Percentiles rank a stretch among this genome's conserved stretches.
Evolutionary conservation across 2,113 vertebrate genomes (phyloP).

Genomic region (Pogona vitticeps): DNA sequence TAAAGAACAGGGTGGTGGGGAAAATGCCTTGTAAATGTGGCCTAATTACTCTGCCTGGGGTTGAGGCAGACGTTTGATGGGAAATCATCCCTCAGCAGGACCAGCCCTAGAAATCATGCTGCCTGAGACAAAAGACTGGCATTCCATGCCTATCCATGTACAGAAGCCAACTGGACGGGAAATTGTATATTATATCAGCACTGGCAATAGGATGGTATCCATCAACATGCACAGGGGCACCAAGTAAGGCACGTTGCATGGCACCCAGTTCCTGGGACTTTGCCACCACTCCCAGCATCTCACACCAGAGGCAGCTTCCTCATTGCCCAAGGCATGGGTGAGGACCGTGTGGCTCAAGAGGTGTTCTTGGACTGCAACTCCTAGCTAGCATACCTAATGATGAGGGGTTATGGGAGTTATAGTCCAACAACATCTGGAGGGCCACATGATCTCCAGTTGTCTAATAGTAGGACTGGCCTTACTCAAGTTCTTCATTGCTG

Average conservation of each 20-base stretch:
- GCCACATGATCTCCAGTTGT: no score
- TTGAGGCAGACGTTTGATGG: not conserved
- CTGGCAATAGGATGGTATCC: not conserved
- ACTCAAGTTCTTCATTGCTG: no score
- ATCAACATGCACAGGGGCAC: not conserved
- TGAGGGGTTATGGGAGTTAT: no score
- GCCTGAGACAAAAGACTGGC: not conserved
- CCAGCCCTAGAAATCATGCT: not conserved
- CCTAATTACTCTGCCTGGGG: not conserved
- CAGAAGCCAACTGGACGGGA: not conserved
- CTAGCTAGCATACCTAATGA: no score
- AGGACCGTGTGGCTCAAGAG: no score
- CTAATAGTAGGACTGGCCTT: no score
- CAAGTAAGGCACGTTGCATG: not conserved
- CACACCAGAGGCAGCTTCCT: no score
- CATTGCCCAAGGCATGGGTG: no score
- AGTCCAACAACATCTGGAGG: no score
- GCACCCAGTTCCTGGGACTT: not conserved
- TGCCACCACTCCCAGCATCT: not conserved
- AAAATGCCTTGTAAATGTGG: not conserved
- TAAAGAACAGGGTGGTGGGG: not conserved
- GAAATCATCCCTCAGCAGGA: not conserved
- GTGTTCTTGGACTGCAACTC: no score
- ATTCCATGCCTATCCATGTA: not conserved
- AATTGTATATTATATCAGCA: not conserved